A percentile compares a stretch with the other conserved stretches of the same genome.
phyloP scores from a whole-genome alignment of 2,888 invertebrate genomes.

The Exephanes ischioxanthus region DNA sequence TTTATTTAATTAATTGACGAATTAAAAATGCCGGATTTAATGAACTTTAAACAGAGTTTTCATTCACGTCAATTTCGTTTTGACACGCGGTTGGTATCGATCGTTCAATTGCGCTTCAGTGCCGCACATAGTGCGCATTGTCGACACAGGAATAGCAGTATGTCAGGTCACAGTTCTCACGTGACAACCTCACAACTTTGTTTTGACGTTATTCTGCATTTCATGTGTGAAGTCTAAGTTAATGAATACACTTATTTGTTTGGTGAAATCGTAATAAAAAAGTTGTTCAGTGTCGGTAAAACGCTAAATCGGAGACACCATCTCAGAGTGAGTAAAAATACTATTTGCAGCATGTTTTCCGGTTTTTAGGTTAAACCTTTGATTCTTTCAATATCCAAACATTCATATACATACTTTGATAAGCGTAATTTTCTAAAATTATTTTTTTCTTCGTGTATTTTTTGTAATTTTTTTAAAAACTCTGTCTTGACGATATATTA shows the following conservation, averaged over 20 bases:
- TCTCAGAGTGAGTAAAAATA: conserved; percentile 15
- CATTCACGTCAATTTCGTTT: neutral
- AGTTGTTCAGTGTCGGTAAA: neutral
- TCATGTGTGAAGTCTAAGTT: neutral
- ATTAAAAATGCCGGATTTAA: neutral
- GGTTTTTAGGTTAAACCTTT: conserved; percentile 23
- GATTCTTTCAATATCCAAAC: neutral
- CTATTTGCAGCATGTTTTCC: neutral
- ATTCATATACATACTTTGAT: neutral
- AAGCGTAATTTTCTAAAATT: neutral
- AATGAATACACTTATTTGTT: neutral
- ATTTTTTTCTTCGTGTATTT: neutral
- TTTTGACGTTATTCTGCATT: conserved; percentile 13
- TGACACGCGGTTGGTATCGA: neutral
- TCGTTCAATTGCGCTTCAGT: neutral
- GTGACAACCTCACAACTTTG: conserved; percentile 17
- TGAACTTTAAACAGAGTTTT: neutral
- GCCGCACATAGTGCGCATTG: neutral
- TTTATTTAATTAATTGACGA: neutral
- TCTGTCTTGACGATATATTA: neutral
- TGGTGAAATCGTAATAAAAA: neutral
- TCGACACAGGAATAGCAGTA: neutral
- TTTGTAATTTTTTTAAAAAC: neutral
- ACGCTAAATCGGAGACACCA: neutral
- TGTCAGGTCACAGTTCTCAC: neutral